These are phyloP conservation scores for Cherax destructor DNA, from an alignment of 1,140 invertebrate species.

Conservation along the genomic window DNA sequence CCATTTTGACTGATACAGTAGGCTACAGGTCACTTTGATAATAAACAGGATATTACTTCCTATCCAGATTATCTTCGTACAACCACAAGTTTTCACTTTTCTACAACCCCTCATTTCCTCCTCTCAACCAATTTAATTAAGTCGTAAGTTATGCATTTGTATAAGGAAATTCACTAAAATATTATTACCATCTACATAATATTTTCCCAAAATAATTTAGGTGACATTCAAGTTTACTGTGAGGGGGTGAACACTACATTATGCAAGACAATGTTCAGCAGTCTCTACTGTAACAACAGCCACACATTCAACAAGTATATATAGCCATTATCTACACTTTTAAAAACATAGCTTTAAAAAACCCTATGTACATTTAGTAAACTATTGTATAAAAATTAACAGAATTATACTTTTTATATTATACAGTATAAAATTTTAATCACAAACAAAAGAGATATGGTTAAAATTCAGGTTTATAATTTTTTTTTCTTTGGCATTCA, in stretches of 20 bases:
- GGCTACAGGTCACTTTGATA: conserved; percentile 10
- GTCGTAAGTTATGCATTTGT: neutral
- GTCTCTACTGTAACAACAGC: neutral
- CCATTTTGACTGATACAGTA: neutral
- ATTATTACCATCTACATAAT: neutral
- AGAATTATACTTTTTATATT: no score
- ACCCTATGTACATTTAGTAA: no score
- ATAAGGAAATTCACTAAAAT: neutral
- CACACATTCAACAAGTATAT: neutral
- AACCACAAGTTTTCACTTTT: neutral
- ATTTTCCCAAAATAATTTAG: neutral
- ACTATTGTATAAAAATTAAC: no score
- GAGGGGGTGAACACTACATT: neutral
- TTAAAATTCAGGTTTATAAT: no score
- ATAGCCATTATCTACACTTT: no score
- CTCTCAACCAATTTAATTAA: neutral
- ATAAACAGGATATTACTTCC: conserved; percentile 57
- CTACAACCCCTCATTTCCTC: neutral
- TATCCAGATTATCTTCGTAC: conserved; percentile 17
- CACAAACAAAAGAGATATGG: no score
- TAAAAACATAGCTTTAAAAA: no score
- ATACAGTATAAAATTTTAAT: no score
- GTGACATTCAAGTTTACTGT: neutral
- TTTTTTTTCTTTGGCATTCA: no score
- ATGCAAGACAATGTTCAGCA: neutral